These are phyloP conservation scores for Tholera decimalis DNA, from an alignment of 2,888 invertebrate genomes.

Conservation along the genomic window DNA sequence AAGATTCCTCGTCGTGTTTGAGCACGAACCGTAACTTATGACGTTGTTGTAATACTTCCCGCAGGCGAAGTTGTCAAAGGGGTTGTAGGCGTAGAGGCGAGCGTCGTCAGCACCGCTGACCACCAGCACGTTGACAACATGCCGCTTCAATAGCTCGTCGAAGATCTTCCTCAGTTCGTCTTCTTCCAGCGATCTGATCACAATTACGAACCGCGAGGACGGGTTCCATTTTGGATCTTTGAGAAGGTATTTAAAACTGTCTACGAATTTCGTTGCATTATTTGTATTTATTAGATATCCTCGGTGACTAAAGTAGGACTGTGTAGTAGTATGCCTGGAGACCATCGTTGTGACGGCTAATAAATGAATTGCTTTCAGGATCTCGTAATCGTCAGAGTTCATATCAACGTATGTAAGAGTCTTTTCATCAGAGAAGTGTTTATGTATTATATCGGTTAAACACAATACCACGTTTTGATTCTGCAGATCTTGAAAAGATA, in stretches of 20 bases:
- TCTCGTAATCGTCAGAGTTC: slow-evolving; percentile 26
- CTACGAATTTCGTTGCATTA: slow-evolving; percentile 55
- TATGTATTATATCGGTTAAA: slow-evolving; percentile 45
- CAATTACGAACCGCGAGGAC: slow-evolving; percentile 67
- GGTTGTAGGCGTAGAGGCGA: slow-evolving; percentile 77
- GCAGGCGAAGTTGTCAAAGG: slow-evolving; percentile 77
- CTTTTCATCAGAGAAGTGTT: slow-evolving; percentile 54
- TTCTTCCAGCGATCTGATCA: slow-evolving; percentile 59
- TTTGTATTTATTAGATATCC: slow-evolving; percentile 69
- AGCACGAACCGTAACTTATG: slow-evolving; percentile 73
- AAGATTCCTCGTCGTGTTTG: slow-evolving; percentile 48
- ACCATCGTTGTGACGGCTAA: slow-evolving; percentile 17
- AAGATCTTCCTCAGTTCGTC: slow-evolving; percentile 67
- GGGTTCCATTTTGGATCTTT: slow-evolving; percentile 74
- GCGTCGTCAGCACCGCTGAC: slow-evolving; percentile 67
- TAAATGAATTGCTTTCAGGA: slow-evolving; percentile 60
- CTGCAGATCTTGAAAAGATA: background rate
- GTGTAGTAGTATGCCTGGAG: slow-evolving; percentile 9
- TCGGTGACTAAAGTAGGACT: slow-evolving; percentile 30
- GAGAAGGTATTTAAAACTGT: slow-evolving; percentile 55
- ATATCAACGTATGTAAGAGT: slow-evolving; percentile 53
- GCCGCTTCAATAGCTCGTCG: slow-evolving; percentile 67
- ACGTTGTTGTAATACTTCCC: slow-evolving; percentile 74
- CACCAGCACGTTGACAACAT: slow-evolving; percentile 70
- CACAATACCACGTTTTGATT: slow-evolving; percentile 38